phyloP scores from a whole-genome alignment of 1,140 invertebrate species.

The Cotesia chilonis region DNA sequence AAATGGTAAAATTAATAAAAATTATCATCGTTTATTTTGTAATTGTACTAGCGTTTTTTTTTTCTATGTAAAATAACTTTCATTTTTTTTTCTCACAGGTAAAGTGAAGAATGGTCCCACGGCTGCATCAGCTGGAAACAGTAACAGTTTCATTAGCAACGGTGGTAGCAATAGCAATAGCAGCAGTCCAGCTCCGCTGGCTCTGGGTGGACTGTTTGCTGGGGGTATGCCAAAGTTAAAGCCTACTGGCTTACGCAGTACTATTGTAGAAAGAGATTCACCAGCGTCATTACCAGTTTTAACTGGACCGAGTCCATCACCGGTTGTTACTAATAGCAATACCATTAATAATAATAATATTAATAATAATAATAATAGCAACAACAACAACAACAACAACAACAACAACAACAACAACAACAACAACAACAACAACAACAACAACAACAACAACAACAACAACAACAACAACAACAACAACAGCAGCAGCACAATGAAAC shows the following conservation, averaged over 20 bases:
- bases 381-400: not conserved
- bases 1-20: conserved; percentile 64
- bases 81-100: conserved; percentile 50
- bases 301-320: conserved; percentile 36
- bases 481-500: conserved; percentile 50
- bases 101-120: conserved; percentile 56
- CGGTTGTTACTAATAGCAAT: conserved; percentile 33
- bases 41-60: conserved; percentile 9
- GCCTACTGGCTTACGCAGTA: conserved; percentile 72
- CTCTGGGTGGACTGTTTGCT: conserved; percentile 82
- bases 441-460: conserved; percentile 26
- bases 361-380: too few relatives aligned
- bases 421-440: not conserved
- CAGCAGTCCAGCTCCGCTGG: conserved; percentile 62
- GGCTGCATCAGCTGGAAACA: conserved; percentile 44
- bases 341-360: conserved; percentile 13
- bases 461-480: conserved; percentile 25
- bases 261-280: conserved; percentile 52
- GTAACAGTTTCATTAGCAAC: conserved; percentile 60
- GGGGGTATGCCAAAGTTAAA: conserved; percentile 89
- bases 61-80: conserved; percentile 26
- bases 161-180: conserved; percentile 52
- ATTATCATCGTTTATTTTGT: conserved; percentile 12
- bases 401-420: conserved; percentile 25
- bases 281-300: not conserved